Percentiles rank a stretch among this genome's conserved stretches.
These are phyloP conservation scores for Eretmochelys imbricata DNA, from an alignment of 2,113 vertebrate species.

Conservation along the genomic window DNA sequence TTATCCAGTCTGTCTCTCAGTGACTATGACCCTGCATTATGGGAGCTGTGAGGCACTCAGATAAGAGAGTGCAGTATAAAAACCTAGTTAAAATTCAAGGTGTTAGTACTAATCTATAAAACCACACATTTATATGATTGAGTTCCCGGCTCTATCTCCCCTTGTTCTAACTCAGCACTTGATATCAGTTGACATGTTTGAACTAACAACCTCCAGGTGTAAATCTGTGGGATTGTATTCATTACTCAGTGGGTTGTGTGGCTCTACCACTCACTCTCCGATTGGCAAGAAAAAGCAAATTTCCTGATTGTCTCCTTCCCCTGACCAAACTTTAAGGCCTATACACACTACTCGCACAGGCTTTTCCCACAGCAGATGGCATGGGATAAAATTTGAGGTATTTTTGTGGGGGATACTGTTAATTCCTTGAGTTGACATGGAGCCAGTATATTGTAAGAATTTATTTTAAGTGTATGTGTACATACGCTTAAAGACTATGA, in stretches of 20 bases:
- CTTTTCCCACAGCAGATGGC: not conserved
- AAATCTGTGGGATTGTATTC: not conserved
- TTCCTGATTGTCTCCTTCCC: not conserved
- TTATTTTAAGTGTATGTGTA: not conserved
- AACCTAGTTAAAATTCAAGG: not conserved
- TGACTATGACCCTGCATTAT: not conserved
- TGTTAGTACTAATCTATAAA: not conserved
- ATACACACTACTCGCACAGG: not conserved
- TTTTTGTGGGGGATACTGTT: not conserved
- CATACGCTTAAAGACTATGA: not conserved
- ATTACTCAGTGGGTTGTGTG: not conserved
- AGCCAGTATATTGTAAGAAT: not conserved
- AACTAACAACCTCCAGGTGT: not conserved
- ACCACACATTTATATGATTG: not conserved
- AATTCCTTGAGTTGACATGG: not conserved
- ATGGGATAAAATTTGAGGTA: not conserved
- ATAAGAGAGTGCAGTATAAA: not conserved
- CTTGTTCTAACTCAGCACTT: not conserved
- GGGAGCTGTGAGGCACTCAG: conserved; percentile 14
- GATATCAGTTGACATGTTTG: not conserved
- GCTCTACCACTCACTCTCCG: not conserved
- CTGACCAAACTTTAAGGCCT: not conserved
- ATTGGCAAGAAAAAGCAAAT: not conserved
- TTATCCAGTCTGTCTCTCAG: conserved; percentile 13
- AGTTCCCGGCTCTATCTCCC: not conserved